Evolutionary conservation across 1,140 invertebrate genomes (phyloP).

Genomic region (honey bee (Apis mellifera)): Amel_HAv3.1 CM009945.2:4932501-4933000

Average conservation of each 20-base stretch:
- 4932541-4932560: not conserved
- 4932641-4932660: too few species aligned
- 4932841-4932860: conserved; percentile 27
- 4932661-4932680: too few species aligned
- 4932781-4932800: not conserved
- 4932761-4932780: conserved; percentile 9
- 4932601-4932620: too few species aligned
- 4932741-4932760: conserved; percentile 26
- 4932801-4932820: conserved; percentile 13
- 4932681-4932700: not conserved
- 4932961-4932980: not conserved
- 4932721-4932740: conserved; percentile 1
- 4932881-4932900: not conserved
- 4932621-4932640: too few species aligned
- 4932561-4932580: not conserved
- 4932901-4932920: conserved; percentile 34
- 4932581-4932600: too few species aligned
- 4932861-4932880: conserved; percentile 13
- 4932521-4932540: not conserved
- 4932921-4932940: conserved; percentile 28
- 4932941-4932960: conserved; percentile 23
- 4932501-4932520: not conserved
- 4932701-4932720: not conserved
- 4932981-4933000: not conserved
- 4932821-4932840: not conserved